These are phyloP conservation scores for Leptopterna dolabrata DNA, from an alignment of 2,888 invertebrate genomes.

Conservation along the genomic window DNA sequence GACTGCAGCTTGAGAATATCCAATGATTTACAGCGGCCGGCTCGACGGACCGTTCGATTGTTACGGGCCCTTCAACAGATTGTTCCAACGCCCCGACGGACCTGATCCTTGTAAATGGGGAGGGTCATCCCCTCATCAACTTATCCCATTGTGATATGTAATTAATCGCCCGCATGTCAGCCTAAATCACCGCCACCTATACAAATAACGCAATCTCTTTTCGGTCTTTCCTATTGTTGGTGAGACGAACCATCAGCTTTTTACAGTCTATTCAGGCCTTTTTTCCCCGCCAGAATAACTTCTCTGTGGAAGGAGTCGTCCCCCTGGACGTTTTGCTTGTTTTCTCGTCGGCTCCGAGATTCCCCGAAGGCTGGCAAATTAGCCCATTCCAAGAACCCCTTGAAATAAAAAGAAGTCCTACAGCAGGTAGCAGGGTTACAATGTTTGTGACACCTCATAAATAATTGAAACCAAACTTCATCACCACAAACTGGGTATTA, in stretches of 20 bases:
- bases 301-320: background rate
- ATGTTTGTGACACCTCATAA: no score
- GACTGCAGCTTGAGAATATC: background rate
- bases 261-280: background rate
- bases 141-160: slow-evolving; percentile 1
- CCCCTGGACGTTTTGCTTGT: background rate
- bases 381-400: background rate
- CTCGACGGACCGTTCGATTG: background rate
- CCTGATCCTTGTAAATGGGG: background rate
- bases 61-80: background rate
- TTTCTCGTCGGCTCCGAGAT: background rate
- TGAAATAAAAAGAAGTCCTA: background rate
- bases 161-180: slow-evolving; percentile 12
- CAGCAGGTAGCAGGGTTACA: background rate
- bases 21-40: background rate
- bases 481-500: no score
- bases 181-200: slow-evolving; percentile 1
- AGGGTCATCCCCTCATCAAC: slow-evolving; percentile 6
- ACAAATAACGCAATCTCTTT: slow-evolving; percentile 16
- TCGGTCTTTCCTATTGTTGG: background rate
- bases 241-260: background rate
- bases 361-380: background rate
- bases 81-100: background rate
- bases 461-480: no score
- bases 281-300: background rate